Base-by-base conservation (phyloP, 30 jellyfish, hydroid and myxozoan species). In the Pelagia noctiluca region DNA sequence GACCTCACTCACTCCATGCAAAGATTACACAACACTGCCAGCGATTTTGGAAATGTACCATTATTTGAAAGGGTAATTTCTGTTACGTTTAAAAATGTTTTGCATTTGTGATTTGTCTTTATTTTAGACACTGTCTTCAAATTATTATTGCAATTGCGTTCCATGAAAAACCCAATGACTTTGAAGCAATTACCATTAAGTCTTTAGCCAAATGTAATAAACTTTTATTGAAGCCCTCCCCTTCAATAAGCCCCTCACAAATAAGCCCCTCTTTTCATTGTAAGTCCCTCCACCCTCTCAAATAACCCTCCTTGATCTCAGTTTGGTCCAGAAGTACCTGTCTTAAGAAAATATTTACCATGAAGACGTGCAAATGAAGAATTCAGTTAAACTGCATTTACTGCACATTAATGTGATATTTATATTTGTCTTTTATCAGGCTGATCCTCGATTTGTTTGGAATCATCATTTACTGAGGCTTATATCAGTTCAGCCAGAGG, bases 401-500 rank as follows among this genome's bases (percentile, higher is more conserved):
- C 13, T 13, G 3, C 33, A 5, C 0, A 0, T 49, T 30, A 1
- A 53, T 1, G 65, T n/a, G 18, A 26, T 33, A 1, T 35, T 35
- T 22, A 21, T 0, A 3, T 10, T 80, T 24, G 28, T 46, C 24
- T 0, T 33, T 35, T 74, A 38, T 54, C 52, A 92, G 98, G 93
- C 97, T 28, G 98, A 92, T 75, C 90, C 82, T 22, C 75, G 98
- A 65, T 92, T 92, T 80, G 91, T 92, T 42, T 92, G 98, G 98
- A 92, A 92, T 82, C 96, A 80, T 18, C 95, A 83, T 49, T 72
- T 92, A 53, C 61, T 92, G 21, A 72, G 83, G 33, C 16, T 92
- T 23, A 25, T 92, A 35, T 68, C 98, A 28, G 96, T 92, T 26
- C 98, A 92, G 50, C 98, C 98, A 26, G 98, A 92, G 95, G 98